A percentile compares a stretch with the other conserved stretches of the same genome.
phyloP scores from a whole-genome alignment of 2,888 invertebrate species.

The Sesamia inferens region DNA sequence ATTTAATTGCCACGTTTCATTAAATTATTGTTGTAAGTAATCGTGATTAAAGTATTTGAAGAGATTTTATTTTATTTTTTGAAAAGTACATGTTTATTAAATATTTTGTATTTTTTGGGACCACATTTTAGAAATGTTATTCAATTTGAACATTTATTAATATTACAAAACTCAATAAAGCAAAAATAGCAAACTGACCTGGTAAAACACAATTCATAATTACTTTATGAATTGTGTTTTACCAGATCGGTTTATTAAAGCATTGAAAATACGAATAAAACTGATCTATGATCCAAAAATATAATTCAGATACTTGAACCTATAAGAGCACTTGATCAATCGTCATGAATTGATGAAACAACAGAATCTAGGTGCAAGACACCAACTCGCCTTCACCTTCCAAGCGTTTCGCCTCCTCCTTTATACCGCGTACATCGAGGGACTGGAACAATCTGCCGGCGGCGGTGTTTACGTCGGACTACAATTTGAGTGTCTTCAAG shows the following conservation, averaged over 20 bases:
- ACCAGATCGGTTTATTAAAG: no score
- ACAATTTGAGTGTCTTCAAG: no score
- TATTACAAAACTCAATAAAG: not conserved
- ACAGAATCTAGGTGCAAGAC: not conserved
- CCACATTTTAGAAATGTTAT: not conserved
- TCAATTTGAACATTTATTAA: not conserved
- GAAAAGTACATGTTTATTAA: not conserved
- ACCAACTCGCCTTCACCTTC: no score
- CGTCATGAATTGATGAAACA: not conserved
- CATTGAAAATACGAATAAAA: not conserved
- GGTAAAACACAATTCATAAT: not conserved
- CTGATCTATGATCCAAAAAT: not conserved
- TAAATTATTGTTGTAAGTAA: not conserved
- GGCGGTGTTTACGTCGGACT: no score
- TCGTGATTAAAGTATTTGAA: not conserved
- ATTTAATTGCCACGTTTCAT: not conserved
- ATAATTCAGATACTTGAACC: not conserved
- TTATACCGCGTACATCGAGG: no score
- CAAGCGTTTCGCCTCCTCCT: no score
- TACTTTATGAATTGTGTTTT: no score
- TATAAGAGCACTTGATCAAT: not conserved
- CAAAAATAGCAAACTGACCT: not conserved
- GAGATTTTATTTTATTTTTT: not conserved
- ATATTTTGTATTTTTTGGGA: not conserved
- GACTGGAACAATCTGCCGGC: no score